Evolutionary conservation across 2,888 invertebrate genomes (phyloP), one percentile per base, ranked within the genome.

Genomic region (Synergus umbraculus): DNA sequence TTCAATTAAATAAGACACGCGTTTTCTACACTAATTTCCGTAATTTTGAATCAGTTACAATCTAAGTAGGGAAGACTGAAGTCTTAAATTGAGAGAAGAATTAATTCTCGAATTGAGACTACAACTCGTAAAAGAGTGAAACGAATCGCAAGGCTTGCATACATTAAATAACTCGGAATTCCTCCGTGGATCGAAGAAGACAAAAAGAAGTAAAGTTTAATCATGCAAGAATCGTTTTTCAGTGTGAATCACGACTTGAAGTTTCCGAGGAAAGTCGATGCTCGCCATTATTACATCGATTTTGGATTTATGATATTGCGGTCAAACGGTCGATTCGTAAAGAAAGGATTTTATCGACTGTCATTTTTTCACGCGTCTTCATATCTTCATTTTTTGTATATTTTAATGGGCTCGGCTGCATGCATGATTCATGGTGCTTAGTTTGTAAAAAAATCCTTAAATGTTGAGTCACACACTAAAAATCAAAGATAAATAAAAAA

Each of bases 101-200:
- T 60, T 60, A 60, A 60, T 60, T 60, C 29, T 4, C 4, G 10
- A 60, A 60, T 60, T 60, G 5, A 60, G 60, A 22, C 9, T 60
- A 18, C 22, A 60, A 18, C 22, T 22, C 22, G 60, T 60, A 60
- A 60, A 22, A 60, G 60, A 60, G 60, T 60, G 22, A 22, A 60
- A 18, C 22, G 29, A 60, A 18, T 22, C 22, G 60, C 18, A 3
- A 60, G 60, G 9, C 60, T 60, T 60, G 60, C 22, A 60, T 60
- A 60, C 22, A 22, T 60, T 60, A 22, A 60, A 60, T 60, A 60
- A 22, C 60, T 60, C 12, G 60, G 60, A 60, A 60, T 60, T 60
- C 60, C 60, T 18, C 60, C 54, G n/a, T 9, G 22, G 12, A 10
- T 12, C 22, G 22, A 60, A 12, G 22, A 54, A 60, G 22, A 60